Base-by-base conservation (phyloP, 2,888 invertebrate genomes). In the Hirudinaria manillensis region DNA sequence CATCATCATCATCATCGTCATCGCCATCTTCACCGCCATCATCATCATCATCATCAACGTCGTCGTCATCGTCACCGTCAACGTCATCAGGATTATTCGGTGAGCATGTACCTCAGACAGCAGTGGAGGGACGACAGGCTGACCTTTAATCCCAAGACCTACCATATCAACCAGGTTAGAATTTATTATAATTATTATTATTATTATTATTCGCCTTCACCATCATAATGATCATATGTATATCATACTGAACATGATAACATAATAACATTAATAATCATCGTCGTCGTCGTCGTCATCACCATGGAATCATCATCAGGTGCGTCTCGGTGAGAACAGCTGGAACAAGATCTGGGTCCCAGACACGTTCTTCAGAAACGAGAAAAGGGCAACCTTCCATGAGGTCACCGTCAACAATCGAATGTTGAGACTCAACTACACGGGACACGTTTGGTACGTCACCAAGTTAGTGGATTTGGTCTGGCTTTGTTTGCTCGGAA, bases 41-140 rank as follows among this genome's bases (percentile, higher is more conserved):
- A 19, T 10, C 16, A 67, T 34, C 21, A 67, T 4, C 27, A 67
- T 24, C 24, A 67, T 32, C 27, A 29, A 6, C 16, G 16, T 6
- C 67, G 13, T 61, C 61, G 13, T 61, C 61, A 61, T 7, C 61
- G 13, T 61, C 61, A 29, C 24, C 29, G 16, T 67, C 56, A 21
- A 7, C 27, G 6, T 34, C 56, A 27, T 4, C 72, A 75, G 75
- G 75, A 75, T 38, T 75, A 75, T 27, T 75, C 75, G 0, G 75
- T 75, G 36, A 70, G 70, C 38, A 92, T 94, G 85, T 94, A 93
- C 86, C 88, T 94, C 81, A 93, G 93, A 78, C 93, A 93, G 88
- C 93, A 92, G 82, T 94, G 94, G 94, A 88, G 93, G 32, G 94
- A 94, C 86, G 92, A 93, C 77, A 88, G 93, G 55, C 88, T 94